Evolutionary conservation across 35 echinoderm and acorn worm genomes (phyloP).

Genomic region (Lytechinus variegatus): DNA sequence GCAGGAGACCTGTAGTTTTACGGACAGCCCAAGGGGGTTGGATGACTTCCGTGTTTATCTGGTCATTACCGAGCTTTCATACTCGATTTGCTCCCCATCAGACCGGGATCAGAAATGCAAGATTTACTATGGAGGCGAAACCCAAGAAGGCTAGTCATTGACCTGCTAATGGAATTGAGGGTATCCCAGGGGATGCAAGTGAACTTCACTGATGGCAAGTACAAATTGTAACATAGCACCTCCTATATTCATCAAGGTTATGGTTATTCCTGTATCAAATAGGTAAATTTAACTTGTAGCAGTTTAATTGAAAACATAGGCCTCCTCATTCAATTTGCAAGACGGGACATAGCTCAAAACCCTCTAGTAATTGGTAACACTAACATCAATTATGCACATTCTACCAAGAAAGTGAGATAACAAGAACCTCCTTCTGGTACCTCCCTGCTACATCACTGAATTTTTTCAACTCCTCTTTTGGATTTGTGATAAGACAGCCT

Average conservation of each 20-base stretch:
- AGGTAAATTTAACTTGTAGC: not conserved
- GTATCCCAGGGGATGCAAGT: not conserved
- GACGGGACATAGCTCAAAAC: too few relatives aligned
- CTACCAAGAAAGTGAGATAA: too few relatives aligned
- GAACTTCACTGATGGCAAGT: not conserved
- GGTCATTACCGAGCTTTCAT: constrained; percentile 1
- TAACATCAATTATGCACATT: too few relatives aligned
- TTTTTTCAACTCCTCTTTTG: too few relatives aligned
- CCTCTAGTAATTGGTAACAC: too few relatives aligned
- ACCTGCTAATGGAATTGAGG: not conserved
- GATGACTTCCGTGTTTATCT: constrained; percentile 2
- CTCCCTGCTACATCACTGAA: too few relatives aligned
- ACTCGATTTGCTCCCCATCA: not conserved
- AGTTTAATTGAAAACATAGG: too few relatives aligned
- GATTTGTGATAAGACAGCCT: too few relatives aligned
- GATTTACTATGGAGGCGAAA: not conserved
- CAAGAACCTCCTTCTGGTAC: too few relatives aligned
- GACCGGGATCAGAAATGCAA: not conserved
- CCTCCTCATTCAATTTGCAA: too few relatives aligned
- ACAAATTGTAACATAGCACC: not conserved
- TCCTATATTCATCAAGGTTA: not conserved
- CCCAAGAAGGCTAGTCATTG: not conserved
- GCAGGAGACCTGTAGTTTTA: not conserved
- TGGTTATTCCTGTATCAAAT: not conserved
- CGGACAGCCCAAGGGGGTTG: not conserved